Evolutionary conservation across 2,113 vertebrate species (phyloP).

Genomic region (Tragelaphus imberbis): DNA sequence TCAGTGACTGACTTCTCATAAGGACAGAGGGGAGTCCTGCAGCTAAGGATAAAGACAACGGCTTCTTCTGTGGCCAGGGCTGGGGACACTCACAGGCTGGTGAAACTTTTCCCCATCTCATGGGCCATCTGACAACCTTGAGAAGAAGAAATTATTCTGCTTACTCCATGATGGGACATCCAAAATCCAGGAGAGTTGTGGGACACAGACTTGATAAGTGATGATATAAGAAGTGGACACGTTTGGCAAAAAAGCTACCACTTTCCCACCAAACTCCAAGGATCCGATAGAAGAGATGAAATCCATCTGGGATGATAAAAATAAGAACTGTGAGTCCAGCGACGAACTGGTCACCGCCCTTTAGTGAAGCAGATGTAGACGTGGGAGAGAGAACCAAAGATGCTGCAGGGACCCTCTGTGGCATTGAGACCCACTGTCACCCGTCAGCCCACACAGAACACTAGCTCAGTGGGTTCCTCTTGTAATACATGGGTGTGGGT

Average conservation of each 20-base stretch:
- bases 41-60: background rate
- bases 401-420: background rate
- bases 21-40: background rate
- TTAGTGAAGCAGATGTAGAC: background rate
- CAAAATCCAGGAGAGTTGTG: background rate
- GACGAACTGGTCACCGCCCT: background rate
- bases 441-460: background rate
- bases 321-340: background rate
- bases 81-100: too few species aligned
- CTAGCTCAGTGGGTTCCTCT: background rate
- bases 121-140: background rate
- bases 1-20: constrained; percentile 31
- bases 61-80: background rate
- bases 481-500: background rate
- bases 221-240: background rate
- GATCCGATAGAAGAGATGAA: background rate
- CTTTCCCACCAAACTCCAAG: background rate
- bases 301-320: background rate
- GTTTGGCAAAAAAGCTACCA: background rate
- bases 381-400: background rate
- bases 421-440: background rate
- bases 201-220: background rate
- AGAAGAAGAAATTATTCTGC: background rate
- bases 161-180: background rate
- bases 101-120: background rate